Evolutionary conservation across 2,888 invertebrate genomes (phyloP).

Genomic region (Sminthurinus aureus): DNA sequence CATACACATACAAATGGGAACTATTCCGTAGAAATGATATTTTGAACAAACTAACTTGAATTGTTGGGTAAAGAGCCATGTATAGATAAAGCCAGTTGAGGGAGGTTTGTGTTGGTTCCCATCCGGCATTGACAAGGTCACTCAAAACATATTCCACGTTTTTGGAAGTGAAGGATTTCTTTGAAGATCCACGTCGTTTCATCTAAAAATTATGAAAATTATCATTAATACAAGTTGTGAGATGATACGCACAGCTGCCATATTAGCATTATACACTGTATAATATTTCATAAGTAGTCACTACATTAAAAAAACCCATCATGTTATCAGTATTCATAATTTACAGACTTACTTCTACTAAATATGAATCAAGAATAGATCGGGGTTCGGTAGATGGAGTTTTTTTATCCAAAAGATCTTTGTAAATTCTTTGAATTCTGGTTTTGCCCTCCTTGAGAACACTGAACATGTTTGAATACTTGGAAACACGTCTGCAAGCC

Average conservation of each 20-base stretch:
- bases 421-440: constrained; percentile 77
- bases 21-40: not conserved
- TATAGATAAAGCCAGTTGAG: constrained; percentile 82
- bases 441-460: constrained; percentile 74
- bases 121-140: constrained; percentile 85
- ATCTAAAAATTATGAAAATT: not conserved
- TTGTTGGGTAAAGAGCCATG: constrained; percentile 74
- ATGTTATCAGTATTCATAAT: no score
- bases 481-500: constrained; percentile 70
- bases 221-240: not conserved
- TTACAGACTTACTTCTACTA: constrained; percentile 60
- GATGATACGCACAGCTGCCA: no score
- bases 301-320: no score
- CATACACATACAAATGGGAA: not conserved
- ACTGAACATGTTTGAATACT: constrained; percentile 68
- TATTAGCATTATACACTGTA: no score
- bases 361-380: constrained; percentile 60
- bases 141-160: constrained; percentile 79
- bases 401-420: constrained; percentile 70
- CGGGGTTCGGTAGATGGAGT: constrained; percentile 62
- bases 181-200: constrained; percentile 54
- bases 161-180: constrained; percentile 68
- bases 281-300: no score
- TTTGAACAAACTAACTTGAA: constrained; percentile 67
- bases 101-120: constrained; percentile 83